Percentiles rank a stretch among this genome's conserved stretches.
Evolutionary conservation across 2,797 vertebrate genomes (phyloP).

Genomic region (Chelmon rostratus): DNA sequence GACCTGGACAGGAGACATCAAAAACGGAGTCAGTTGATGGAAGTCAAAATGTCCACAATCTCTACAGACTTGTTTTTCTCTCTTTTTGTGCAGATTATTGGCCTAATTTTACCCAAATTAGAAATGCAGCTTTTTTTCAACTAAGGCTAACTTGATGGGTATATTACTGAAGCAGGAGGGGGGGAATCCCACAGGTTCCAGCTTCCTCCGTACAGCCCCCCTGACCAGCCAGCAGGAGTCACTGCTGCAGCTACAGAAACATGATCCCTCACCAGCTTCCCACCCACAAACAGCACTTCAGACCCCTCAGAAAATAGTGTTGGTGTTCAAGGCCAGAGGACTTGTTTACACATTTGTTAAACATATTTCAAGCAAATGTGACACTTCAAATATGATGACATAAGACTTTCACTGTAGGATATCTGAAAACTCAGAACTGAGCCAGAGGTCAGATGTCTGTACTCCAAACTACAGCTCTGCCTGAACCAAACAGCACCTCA

Average conservation of each 20-base stretch:
- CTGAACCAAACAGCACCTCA: not conserved
- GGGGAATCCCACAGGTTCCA: no score
- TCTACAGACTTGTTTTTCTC: not conserved
- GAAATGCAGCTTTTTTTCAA: not conserved
- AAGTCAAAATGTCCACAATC: not conserved
- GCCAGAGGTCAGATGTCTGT: not conserved
- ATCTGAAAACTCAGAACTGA: not conserved
- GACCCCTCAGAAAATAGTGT: no score
- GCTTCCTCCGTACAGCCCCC: not conserved
- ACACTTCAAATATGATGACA: not conserved
- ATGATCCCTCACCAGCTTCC: not conserved
- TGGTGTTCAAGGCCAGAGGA: not conserved
- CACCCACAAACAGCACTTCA: not conserved
- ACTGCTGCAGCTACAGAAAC: not conserved
- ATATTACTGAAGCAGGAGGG: not conserved
- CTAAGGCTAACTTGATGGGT: not conserved
- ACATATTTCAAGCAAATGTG: not conserved
- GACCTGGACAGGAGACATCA: conserved; percentile 80
- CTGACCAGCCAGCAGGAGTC: not conserved
- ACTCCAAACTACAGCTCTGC: not conserved
- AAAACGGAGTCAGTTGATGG: not conserved
- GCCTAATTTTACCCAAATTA: not conserved
- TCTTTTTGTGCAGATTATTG: not conserved
- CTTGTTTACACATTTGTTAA: not conserved
- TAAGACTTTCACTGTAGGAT: not conserved